Conservation (phyloP, 2,113 vertebrate genomes). For the Gymnobelideus leadbeateri region DNA sequence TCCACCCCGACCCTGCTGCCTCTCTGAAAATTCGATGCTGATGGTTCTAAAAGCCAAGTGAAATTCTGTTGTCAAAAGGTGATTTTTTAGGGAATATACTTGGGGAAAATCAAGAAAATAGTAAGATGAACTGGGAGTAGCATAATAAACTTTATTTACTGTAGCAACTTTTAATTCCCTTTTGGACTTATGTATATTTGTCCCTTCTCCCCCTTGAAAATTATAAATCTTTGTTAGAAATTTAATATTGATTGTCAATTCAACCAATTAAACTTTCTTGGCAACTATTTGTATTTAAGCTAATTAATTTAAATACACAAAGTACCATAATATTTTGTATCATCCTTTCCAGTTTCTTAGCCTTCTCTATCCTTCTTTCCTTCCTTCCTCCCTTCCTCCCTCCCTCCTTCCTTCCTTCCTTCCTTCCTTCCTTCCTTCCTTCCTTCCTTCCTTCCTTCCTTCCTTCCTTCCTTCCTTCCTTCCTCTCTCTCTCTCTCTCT, state of each 20-base stretch:
- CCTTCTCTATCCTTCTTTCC: background rate
- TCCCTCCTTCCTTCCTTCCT: too few species aligned
- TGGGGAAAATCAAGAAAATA: constrained; percentile 24
- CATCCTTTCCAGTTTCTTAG: background rate
- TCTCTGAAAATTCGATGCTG: background rate
- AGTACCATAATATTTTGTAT: background rate
- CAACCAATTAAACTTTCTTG: too few species aligned
- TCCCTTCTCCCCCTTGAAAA: background rate
- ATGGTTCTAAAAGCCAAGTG: constrained; percentile 26
- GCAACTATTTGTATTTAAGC: background rate
- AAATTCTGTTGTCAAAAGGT: background rate
- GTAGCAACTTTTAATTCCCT: background rate
- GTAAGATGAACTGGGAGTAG: background rate
- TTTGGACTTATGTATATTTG: background rate
- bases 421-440: too few species aligned
- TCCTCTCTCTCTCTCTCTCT: too few species aligned
- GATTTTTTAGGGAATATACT: constrained; percentile 7
- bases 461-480: too few species aligned
- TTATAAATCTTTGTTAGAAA: too few species aligned
- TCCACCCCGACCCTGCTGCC: background rate
- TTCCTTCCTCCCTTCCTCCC: background rate
- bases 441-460: background rate
- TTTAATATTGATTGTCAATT: too few species aligned
- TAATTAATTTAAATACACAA: background rate
- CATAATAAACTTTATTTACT: background rate